These are phyloP conservation scores for Xerus rutilus DNA, from an alignment of 2,797 vertebrate species.

Conservation along the genomic window DNA sequence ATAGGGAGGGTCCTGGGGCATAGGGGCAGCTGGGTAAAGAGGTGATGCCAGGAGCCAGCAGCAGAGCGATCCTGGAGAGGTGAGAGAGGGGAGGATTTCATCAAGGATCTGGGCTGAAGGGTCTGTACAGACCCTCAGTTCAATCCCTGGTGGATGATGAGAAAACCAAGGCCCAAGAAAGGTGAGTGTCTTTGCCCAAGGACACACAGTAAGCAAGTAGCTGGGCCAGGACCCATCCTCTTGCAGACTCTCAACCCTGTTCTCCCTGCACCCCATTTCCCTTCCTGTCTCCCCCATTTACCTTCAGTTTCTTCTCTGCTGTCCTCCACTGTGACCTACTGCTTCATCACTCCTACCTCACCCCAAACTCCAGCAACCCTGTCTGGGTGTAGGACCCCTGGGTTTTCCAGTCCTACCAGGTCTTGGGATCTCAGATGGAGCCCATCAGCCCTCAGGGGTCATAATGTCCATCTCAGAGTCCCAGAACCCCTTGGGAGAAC, in stretches of 20 bases:
- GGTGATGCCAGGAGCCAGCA: neutral
- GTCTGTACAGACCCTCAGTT: neutral
- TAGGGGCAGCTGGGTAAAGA: neutral
- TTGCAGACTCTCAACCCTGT: neutral
- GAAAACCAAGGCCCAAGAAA: neutral
- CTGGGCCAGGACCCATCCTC: neutral
- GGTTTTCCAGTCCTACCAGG: neutral
- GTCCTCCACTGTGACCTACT: neutral
- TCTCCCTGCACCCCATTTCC: neutral
- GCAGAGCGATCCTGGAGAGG: neutral
- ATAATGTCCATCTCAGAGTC: neutral
- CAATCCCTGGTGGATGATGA: neutral
- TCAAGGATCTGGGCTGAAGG: neutral
- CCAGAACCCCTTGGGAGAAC: neutral
- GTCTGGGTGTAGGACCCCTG: neutral
- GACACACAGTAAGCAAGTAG: neutral
- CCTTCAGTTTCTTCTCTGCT: neutral
- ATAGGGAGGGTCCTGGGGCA: neutral
- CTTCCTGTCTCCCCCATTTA: neutral
- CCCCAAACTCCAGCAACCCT: neutral
- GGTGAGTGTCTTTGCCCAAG: neutral
- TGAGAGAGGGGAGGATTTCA: neutral
- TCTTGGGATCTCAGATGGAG: neutral
- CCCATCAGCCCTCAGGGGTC: neutral
- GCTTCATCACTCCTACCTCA: too few species aligned